These are phyloP conservation scores for Neosilurus hyrtlii DNA, from an alignment of 2,797 vertebrate species.

Conservation along the genomic window DNA sequence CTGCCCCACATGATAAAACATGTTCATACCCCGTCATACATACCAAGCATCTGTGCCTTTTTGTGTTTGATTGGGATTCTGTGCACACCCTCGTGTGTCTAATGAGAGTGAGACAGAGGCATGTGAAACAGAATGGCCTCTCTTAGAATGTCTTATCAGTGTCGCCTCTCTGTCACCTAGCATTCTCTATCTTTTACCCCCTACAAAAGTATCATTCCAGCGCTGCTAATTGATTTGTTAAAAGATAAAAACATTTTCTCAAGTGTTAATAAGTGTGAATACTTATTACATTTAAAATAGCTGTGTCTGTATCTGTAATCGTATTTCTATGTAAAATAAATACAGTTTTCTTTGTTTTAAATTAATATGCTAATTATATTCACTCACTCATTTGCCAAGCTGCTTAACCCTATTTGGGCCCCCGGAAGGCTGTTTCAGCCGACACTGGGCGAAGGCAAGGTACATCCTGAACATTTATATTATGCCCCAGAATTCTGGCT, in stretches of 20 bases:
- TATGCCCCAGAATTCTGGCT: background rate
- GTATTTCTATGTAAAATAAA: background rate
- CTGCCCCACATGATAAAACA: background rate
- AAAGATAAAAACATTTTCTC: slow-evolving; percentile 53
- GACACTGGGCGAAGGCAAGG: too few relatives aligned
- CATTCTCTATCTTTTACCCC: slow-evolving; percentile 44
- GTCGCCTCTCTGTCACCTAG: slow-evolving; percentile 52
- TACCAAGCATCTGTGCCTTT: slow-evolving; percentile 56
- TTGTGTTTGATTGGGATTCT: slow-evolving; percentile 67
- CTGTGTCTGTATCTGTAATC: too few relatives aligned
- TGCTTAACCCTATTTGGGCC: too few relatives aligned
- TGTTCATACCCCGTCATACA: background rate
- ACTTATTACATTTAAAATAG: background rate
- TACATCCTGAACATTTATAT: too few relatives aligned
- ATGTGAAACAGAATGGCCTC: slow-evolving; percentile 56
- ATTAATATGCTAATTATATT: background rate
- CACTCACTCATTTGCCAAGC: too few relatives aligned
- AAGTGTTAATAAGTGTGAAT: slow-evolving; percentile 4
- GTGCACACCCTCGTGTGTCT: slow-evolving; percentile 70
- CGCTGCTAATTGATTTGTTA: slow-evolving; percentile 68
- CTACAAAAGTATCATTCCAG: slow-evolving; percentile 58
- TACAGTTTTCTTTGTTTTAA: background rate
- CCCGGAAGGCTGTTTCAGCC: too few relatives aligned
- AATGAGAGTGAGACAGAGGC: slow-evolving; percentile 69
- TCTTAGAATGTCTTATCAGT: slow-evolving; percentile 55